These are phyloP conservation scores for Zoanthus sansibaricus DNA, from an alignment of 92 coral and sea anemone species.

Conservation along the genomic window DNA sequence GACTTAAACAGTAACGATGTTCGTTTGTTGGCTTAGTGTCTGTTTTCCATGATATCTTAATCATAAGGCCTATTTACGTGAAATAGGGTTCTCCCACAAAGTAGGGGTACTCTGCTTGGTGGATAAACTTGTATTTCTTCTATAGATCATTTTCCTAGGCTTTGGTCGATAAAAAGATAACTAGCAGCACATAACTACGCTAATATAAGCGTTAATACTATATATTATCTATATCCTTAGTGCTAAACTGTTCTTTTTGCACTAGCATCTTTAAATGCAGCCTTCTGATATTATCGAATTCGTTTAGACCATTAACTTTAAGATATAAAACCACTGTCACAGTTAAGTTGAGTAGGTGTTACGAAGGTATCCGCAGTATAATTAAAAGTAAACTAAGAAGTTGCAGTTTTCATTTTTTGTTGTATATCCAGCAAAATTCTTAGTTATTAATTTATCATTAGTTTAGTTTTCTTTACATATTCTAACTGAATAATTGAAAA, in stretches of 20 bases:
- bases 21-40: neutral
- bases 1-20: conserved; percentile 62
- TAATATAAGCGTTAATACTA: neutral
- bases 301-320: neutral
- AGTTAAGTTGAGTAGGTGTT: neutral
- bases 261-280: neutral
- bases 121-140: neutral
- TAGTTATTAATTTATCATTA: too few species aligned
- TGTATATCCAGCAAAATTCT: too few species aligned
- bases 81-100: too few species aligned
- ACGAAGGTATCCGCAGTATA: neutral
- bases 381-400: too few species aligned
- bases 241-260: neutral
- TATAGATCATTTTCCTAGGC: conserved; percentile 12
- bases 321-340: neutral
- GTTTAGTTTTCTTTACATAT: too few species aligned
- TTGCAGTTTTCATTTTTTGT: too few species aligned
- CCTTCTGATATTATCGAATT: neutral
- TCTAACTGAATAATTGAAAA: too few species aligned
- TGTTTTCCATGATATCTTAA: too few species aligned
- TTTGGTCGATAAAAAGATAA: neutral
- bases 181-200: neutral
- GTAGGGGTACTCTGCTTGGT: too few species aligned
- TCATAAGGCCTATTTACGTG: too few species aligned
- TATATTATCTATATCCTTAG: neutral